A percentile compares a stretch with the other conserved stretches of the same genome.
Evolutionary conservation across 2,888 invertebrate species (phyloP).

Genomic region (Cheilosia vernalis): DNA sequence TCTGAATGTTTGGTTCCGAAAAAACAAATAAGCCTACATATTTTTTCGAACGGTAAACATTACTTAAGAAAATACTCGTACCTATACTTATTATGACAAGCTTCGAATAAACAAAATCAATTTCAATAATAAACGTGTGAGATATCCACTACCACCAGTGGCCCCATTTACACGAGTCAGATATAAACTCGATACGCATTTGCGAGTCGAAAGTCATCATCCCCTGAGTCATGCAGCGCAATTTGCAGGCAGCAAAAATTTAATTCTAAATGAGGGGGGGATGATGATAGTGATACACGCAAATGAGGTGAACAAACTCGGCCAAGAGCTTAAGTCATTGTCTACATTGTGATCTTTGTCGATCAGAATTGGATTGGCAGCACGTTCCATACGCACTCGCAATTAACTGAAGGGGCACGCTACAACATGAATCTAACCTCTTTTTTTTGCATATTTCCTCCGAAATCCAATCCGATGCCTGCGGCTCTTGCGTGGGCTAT

Average conservation of each 20-base stretch:
- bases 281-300: slow-evolving; percentile 11
- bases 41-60: background rate
- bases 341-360: slow-evolving; percentile 17
- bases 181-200: slow-evolving; percentile 30
- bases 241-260: slow-evolving; percentile 46
- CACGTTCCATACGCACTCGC: background rate
- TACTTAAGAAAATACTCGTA: background rate
- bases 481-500: slow-evolving; percentile 35
- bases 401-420: background rate
- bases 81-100: background rate
- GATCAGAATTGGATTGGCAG: slow-evolving; percentile 4
- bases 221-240: slow-evolving; percentile 52
- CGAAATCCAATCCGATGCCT: background rate
- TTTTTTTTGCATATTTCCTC: slow-evolving; percentile 2
- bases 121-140: slow-evolving; percentile 3
- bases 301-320: slow-evolving; percentile 46
- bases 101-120: slow-evolving; percentile 2
- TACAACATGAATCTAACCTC: background rate
- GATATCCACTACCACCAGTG: slow-evolving; percentile 21
- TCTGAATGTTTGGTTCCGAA: too few species aligned
- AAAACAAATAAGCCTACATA: background rate
- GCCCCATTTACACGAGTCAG: background rate
- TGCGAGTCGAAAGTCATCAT: slow-evolving; percentile 44
- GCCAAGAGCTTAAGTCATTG: slow-evolving; percentile 20
- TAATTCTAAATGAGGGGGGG: background rate